These are phyloP conservation scores for Malurus splendens DNA, from an alignment of 2,797 vertebrate genomes.

Conservation along the genomic window DNA sequence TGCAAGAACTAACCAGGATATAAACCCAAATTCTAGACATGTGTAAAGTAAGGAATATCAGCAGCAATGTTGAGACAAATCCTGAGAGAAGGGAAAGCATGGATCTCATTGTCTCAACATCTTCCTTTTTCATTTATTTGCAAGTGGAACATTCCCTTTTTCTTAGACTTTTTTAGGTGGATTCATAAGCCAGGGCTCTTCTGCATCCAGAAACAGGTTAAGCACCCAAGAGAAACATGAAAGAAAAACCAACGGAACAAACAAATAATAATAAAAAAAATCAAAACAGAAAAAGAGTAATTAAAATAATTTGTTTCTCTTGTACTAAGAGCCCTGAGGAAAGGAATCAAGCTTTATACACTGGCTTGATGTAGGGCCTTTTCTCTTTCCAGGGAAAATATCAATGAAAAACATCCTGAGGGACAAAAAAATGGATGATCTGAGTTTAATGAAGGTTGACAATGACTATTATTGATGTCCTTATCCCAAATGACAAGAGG, in stretches of 20 bases:
- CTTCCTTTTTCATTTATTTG: not conserved
- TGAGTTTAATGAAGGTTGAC: conserved; percentile 69
- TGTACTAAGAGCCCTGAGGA: conserved; percentile 28
- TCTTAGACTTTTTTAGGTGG: not conserved
- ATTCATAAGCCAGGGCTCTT: not conserved
- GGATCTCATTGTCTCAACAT: not conserved
- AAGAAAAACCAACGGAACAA: not conserved
- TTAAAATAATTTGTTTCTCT: conserved; percentile 54
- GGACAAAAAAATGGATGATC: conserved; percentile 47
- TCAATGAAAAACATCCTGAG: conserved; percentile 65
- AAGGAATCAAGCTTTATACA: conserved; percentile 33
- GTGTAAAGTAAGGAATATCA: not conserved
- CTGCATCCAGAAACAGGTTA: not conserved
- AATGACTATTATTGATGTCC: conserved; percentile 69
- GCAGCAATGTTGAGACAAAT: not conserved
- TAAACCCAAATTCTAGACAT: not conserved
- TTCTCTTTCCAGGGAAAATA: conserved; percentile 56
- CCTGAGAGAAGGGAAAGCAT: not conserved
- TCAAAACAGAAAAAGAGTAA: not conserved
- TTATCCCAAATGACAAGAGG: conserved; percentile 64
- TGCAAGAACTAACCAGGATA: not conserved
- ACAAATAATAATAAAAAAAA: not conserved
- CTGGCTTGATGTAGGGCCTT: conserved; percentile 15
- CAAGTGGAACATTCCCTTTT: not conserved
- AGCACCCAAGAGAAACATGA: not conserved